A percentile compares a stretch with the other conserved stretches of the same genome.
phyloP scores from a whole-genome alignment of 2,797 vertebrate species.

The Danionella dracula region DNA sequence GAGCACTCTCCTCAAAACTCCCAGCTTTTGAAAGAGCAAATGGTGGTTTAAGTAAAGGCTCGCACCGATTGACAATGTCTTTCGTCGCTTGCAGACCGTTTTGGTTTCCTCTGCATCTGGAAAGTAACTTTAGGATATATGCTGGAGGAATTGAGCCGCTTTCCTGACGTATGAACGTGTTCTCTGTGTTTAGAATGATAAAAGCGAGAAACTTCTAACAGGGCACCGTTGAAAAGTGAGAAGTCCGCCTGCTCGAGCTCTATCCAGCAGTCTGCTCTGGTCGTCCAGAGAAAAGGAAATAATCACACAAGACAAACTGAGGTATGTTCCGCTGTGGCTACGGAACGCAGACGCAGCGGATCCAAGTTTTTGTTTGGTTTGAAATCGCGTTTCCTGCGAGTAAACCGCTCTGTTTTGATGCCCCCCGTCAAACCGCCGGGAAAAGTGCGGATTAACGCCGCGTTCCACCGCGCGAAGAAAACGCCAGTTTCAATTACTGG shows the following conservation, averaged over 20 bases:
- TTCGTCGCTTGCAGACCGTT: background rate
- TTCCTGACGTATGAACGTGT: constrained; percentile 19
- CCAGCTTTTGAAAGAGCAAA: background rate
- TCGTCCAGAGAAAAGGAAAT: constrained; percentile 38
- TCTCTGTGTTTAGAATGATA: background rate
- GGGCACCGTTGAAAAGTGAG: constrained; percentile 27
- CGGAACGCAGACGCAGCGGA: constrained; percentile 36
- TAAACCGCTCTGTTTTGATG: constrained; percentile 8
- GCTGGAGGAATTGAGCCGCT: constrained; percentile 6
- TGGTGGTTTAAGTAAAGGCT: background rate
- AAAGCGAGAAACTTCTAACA: constrained; percentile 16
- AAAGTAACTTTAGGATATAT: constrained; percentile 27
- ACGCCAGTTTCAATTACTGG: constrained; percentile 32
- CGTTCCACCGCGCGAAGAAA: constrained; percentile 28
- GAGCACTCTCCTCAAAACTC: constrained; percentile 17
- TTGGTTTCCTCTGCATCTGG: constrained; percentile 30
- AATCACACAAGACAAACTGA: constrained; percentile 32
- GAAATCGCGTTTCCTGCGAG: constrained; percentile 16
- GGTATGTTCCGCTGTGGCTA: constrained; percentile 26
- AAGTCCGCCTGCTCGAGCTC: constrained; percentile 36
- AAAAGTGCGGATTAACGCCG: constrained; percentile 38
- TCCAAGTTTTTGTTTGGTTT: constrained; percentile 41
- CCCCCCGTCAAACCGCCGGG: constrained; percentile 11
- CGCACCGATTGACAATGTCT: background rate
- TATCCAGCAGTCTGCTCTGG: constrained; percentile 34